Conservation (phyloP, 2,888 invertebrate genomes). For the Nymphalis polychloros region DNA sequence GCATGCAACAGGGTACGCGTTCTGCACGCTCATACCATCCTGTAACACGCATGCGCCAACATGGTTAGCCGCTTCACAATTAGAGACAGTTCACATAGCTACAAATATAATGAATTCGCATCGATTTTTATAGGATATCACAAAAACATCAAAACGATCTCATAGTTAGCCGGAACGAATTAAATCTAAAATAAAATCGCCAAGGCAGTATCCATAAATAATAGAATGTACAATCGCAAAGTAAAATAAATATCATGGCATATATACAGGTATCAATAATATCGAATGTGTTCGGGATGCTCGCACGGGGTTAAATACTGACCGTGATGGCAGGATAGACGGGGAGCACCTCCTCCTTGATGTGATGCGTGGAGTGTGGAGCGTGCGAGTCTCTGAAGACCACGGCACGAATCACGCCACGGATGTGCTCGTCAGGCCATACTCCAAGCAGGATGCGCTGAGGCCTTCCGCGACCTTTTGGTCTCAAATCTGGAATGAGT, state of each 20-base stretch:
- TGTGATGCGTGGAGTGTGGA: constrained; percentile 87
- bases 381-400: constrained; percentile 92
- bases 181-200: constrained; percentile 32
- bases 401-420: constrained; percentile 94
- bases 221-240: constrained; percentile 42
- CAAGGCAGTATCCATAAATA: constrained; percentile 48
- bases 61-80: constrained; percentile 23
- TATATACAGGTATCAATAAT: constrained; percentile 29
- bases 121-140: constrained; percentile 4
- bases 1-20: constrained; percentile 81
- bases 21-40: constrained; percentile 82
- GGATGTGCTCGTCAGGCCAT: constrained; percentile 97
- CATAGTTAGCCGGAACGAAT: neutral
- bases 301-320: constrained; percentile 55
- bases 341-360: constrained; percentile 86
- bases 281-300: constrained; percentile 25
- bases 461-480: constrained; percentile 94
- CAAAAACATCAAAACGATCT: neutral
- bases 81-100: neutral
- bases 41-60: constrained; percentile 68
- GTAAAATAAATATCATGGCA: constrained; percentile 18
- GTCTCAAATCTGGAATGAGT: constrained; percentile 88
- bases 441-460: constrained; percentile 94
- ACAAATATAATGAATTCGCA: constrained; percentile 18
- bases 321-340: constrained; percentile 75